These are phyloP conservation scores for Ormia ochracea DNA, from an alignment of 2,888 invertebrate genomes.

Conservation along the genomic window DNA sequence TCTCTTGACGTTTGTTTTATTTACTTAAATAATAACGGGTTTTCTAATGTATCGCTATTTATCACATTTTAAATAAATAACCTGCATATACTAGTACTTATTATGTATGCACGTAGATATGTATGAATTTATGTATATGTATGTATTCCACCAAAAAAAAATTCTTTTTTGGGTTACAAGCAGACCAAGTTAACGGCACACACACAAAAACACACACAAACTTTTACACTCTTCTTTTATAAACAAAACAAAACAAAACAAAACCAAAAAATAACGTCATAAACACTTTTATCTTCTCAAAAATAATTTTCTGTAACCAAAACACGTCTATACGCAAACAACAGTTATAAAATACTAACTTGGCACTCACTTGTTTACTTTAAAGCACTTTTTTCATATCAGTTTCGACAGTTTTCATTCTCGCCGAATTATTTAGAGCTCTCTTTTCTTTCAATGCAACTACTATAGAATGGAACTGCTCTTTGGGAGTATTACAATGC, in stretches of 20 bases:
- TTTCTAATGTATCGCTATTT: slow-evolving; percentile 50
- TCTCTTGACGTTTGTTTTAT: slow-evolving; percentile 11
- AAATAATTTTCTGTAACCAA: slow-evolving; percentile 14
- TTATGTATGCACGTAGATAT: too few relatives aligned
- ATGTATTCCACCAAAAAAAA: slow-evolving; percentile 8
- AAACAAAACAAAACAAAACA: too few relatives aligned
- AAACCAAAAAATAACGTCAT: slow-evolving; percentile 13
- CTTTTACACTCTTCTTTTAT: background rate
- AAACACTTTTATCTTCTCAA: slow-evolving; percentile 6
- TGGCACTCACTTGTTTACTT: slow-evolving; percentile 48
- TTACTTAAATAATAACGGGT: slow-evolving; percentile 45
- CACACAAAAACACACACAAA: background rate
- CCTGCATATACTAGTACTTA: background rate
- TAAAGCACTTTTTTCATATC: slow-evolving; percentile 23
- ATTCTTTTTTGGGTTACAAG: background rate
- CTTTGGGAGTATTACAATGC: slow-evolving; percentile 9
- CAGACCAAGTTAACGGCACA: slow-evolving; percentile 33
- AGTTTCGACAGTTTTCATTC: slow-evolving; percentile 11
- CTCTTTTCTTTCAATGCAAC: slow-evolving; percentile 17
- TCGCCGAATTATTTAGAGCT: background rate
- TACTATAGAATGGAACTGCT: background rate
- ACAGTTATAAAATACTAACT: slow-evolving; percentile 76
- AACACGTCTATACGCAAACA: slow-evolving; percentile 76
- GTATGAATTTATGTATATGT: background rate
- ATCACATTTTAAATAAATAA: background rate